phyloP scores from a whole-genome alignment of 2,113 vertebrate species.

The Lepus americanus region DNA sequence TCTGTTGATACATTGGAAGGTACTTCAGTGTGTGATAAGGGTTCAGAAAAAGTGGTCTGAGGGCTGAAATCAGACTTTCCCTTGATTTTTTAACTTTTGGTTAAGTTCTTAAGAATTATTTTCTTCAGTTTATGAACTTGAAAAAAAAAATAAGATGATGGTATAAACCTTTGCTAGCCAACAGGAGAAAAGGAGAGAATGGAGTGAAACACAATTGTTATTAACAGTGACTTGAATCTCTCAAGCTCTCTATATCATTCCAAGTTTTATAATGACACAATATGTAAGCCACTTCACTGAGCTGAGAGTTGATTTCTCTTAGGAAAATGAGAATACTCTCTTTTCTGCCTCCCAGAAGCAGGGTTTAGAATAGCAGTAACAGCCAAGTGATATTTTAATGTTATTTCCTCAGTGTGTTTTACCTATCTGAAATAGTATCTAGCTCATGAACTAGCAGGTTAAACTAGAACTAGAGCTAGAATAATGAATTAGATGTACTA shows the following conservation, averaged over 20 bases:
- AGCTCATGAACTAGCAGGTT: background rate
- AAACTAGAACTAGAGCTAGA: constrained; percentile 31
- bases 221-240: constrained; percentile 8
- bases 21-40: background rate
- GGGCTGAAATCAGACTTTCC: background rate
- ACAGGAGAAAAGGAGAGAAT: background rate
- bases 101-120: background rate
- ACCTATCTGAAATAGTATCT: constrained; percentile 11
- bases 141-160: background rate
- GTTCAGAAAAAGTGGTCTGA: background rate
- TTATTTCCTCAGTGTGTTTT: constrained; percentile 27
- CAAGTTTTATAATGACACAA: background rate
- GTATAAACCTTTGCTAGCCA: background rate
- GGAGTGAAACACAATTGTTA: background rate
- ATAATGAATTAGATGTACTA: background rate
- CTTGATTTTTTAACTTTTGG: background rate
- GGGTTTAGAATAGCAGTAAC: background rate
- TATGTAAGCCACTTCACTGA: background rate
- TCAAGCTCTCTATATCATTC: constrained; percentile 5
- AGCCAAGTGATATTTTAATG: background rate
- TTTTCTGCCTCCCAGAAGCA: background rate
- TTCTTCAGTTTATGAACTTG: constrained; percentile 4
- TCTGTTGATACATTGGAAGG: background rate
- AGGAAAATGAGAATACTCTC: constrained; percentile 9
- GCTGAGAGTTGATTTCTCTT: background rate